A percentile compares a stretch with the other conserved stretches of the same genome.
Evolutionary conservation across 2,888 invertebrate genomes (phyloP).

Genomic region (Tortricodes alternella): DNA sequence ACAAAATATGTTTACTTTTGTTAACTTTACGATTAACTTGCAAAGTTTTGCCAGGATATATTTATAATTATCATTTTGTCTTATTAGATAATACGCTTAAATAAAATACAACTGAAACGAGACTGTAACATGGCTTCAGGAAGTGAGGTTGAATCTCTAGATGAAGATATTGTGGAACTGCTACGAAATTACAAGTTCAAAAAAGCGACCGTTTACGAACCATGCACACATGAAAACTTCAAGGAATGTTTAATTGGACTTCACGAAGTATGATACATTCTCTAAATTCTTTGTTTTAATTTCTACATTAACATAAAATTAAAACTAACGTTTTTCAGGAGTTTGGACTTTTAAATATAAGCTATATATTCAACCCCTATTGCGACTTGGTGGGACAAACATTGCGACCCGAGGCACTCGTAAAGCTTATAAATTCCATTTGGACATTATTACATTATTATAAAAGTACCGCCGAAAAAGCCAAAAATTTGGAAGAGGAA

Average conservation of each 20-base stretch:
- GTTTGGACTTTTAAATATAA: slow-evolving; percentile 63
- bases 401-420: slow-evolving; percentile 56
- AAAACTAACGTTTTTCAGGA: slow-evolving; percentile 50
- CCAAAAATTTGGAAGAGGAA: slow-evolving; percentile 57
- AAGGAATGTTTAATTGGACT: slow-evolving; percentile 72
- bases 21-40: too few species aligned
- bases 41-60: neutral
- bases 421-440: slow-evolving; percentile 65
- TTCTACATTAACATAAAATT: neutral
- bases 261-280: slow-evolving; percentile 53
- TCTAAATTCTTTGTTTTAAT: neutral
- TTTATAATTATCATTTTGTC: too few species aligned
- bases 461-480: slow-evolving; percentile 60
- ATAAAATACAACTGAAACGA: neutral
- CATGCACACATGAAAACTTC: slow-evolving; percentile 64
- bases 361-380: slow-evolving; percentile 70
- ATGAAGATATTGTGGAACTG: slow-evolving; percentile 74
- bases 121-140: slow-evolving; percentile 35
- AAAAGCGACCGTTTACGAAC: slow-evolving; percentile 67
- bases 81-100: neutral
- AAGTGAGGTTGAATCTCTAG: slow-evolving; percentile 54
- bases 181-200: slow-evolving; percentile 69
- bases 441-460: slow-evolving; percentile 65
- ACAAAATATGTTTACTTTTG: too few species aligned
- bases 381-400: slow-evolving; percentile 53